Percentiles rank a stretch among this genome's conserved stretches.
phyloP scores from a whole-genome alignment of 2,888 invertebrate genomes.

The Cybosia mesomella region DNA sequence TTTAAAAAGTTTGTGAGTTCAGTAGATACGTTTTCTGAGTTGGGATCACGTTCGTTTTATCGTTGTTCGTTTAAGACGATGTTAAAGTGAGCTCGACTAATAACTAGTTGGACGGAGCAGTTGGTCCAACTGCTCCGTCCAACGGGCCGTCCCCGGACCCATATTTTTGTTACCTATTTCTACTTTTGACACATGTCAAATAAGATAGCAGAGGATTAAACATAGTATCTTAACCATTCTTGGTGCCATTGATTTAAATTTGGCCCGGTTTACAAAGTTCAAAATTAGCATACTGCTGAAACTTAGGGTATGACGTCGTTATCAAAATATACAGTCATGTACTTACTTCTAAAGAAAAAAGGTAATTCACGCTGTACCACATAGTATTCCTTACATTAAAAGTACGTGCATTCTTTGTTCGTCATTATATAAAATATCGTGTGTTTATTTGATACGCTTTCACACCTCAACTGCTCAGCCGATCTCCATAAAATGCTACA shows the following conservation, averaged over 20 bases:
- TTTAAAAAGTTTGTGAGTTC: too few species aligned
- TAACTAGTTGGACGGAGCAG: too few species aligned
- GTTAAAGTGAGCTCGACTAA: too few species aligned
- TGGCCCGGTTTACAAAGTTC: neutral
- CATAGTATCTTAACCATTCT: neutral
- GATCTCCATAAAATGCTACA: neutral
- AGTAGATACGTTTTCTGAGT: too few species aligned
- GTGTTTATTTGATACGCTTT: slow-evolving; percentile 17
- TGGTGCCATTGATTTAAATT: neutral
- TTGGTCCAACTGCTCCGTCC: too few species aligned
- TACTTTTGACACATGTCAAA: neutral
- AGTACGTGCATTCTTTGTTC: neutral
- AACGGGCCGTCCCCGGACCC: too few species aligned
- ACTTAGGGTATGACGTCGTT: neutral
- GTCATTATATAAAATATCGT: neutral
- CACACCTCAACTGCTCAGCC: slow-evolving; percentile 13
- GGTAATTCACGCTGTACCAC: neutral
- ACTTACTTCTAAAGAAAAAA: neutral
- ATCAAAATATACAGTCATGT: neutral
- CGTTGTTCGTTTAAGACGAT: neutral
- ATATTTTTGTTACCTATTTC: neutral
- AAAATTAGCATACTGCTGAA: slow-evolving; percentile 4
- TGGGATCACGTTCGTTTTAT: neutral
- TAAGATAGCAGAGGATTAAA: neutral
- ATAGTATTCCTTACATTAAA: neutral